Evolutionary conservation across 2,888 invertebrate species (phyloP), one percentile per base, ranked within the genome.

Genomic region (Tillus elongatus): DNA sequence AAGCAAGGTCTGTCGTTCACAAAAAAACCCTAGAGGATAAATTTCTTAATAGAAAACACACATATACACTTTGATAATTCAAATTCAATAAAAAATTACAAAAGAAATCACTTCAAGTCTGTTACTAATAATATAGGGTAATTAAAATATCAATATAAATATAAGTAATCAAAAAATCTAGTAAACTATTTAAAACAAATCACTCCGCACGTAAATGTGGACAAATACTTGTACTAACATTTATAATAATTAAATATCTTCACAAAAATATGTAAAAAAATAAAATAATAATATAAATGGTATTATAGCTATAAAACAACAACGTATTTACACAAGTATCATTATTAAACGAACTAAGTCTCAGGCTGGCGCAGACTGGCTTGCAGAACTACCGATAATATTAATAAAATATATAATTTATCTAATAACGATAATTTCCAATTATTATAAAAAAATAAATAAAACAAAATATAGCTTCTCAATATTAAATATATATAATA

Each of bases 261-360:
- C 65, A 64, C 64, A 66, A 66, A 66, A 66, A 67, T 65, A 67
- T 63, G 65, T 67, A 66, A 66, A 67, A 67, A 67, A 66, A 67
- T 66, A 66, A 67, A 66, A 67, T 66, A 66, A 65, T 66, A 63
- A 65, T 62, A 60, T 58, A 60, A 60, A 61, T 59, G 61, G 59
- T 63, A 60, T 62, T 62, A 64, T 63, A 64, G 62, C 61, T 66
- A 66, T 61, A 63, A 66, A 66, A 64, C 64, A 67, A 67, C 65
- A 67, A 67, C 62, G 60, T 66, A 66, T 66, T 54, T 64, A 64
- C 63, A 64, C 53, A 51, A 57, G 53, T 50, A 43, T 39, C 44
- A 57, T 63, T 61, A 58, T 59, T 60, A 57, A 63, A 63, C 61
- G 62, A 64, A 63, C 61, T 61, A 61, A 60, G 55, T 55, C 50